Evolutionary conservation across 2,797 vertebrate species (phyloP), one percentile per base, ranked within the genome.

Genomic region (Hippoglossus hippoglossus): DNA sequence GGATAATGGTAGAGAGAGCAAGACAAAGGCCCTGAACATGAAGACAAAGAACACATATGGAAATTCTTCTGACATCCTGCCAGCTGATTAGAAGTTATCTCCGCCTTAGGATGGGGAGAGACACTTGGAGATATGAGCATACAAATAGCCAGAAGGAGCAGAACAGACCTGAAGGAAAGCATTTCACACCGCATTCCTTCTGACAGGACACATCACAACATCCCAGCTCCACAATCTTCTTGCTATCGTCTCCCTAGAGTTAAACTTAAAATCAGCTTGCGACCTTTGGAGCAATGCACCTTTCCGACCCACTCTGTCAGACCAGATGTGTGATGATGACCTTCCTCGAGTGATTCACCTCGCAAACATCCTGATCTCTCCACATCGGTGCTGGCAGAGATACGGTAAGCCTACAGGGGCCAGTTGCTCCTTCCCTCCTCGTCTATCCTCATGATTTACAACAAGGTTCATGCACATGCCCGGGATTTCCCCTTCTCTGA

Each of bases 301-400:
- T 63, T 36, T 71, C 21, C 31, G 50, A 69, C 55, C 49, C 2
- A 18, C 26, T 61, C 41, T 61, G 73, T 44, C 21, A 15, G 46
- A 88, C 77, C 85, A 86, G 88, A 92, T 91, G 87, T 82, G 80
- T 61, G 66, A 69, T 75, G 47, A 80, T 67, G 67, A 78, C 54
- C 74, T 50, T 75, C 72, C 59, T 64, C 31, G 7, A 50, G 69
- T 60, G 71, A 82, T 75, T 85, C 61, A 78, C 81, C 64, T 65
- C 4, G 4, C 59, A 85, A 81, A 81, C 64, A 75, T 81, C 67
- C 55, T 71, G 51, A 75, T 75, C 66, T 54, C 67, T 55, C 54
- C 21, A 61, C 71, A 75, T 67, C 71, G 59, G 67, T 4, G 5
- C 63, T 63, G 60, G 73, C 71, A 82, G 31, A 78, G 47, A 83